These are phyloP conservation scores for Drosophila oshimai DNA, from an alignment of 1,140 invertebrate genomes.

Conservation along the genomic window DNA sequence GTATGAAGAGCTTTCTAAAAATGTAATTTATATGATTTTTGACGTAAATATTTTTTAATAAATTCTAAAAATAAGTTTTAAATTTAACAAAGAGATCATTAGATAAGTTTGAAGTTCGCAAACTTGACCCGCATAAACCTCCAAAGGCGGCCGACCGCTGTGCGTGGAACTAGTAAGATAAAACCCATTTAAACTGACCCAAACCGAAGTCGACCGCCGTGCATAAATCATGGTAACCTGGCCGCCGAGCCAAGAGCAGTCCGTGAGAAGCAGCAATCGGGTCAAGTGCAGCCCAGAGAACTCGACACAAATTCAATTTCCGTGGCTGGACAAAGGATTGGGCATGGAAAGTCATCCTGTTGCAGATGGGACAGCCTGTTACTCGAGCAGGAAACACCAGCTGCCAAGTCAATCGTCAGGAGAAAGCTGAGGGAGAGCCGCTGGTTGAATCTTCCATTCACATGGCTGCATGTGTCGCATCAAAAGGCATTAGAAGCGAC, in stretches of 20 bases:
- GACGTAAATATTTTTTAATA: no score
- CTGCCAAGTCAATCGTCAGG: slow-evolving; percentile 26
- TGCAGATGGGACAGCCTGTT: slow-evolving; percentile 21
- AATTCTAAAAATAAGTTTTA: no score
- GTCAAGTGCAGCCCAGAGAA: slow-evolving; percentile 46
- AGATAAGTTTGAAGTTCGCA: background rate
- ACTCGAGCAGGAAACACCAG: slow-evolving; percentile 5
- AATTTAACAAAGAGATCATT: no score
- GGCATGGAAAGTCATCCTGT: background rate
- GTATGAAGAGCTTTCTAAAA: no score
- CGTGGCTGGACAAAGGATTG: background rate
- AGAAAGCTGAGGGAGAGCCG: background rate
- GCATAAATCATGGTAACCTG: slow-evolving; percentile 31
- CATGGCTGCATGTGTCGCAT: slow-evolving; percentile 39
- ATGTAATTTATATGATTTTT: no score
- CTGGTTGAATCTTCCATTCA: background rate
- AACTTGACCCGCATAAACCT: slow-evolving; percentile 19
- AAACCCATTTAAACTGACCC: slow-evolving; percentile 37
- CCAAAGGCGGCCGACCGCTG: background rate
- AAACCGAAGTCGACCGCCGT: background rate
- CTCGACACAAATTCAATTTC: slow-evolving; percentile 5
- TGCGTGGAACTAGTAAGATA: slow-evolving; percentile 28
- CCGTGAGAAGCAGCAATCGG: slow-evolving; percentile 25
- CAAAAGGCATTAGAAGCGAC: slow-evolving; percentile 48
- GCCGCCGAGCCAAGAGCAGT: background rate